These are phyloP conservation scores for Petrolisthes cinctipes DNA, from an alignment of 2,888 invertebrate genomes.

Conservation along the genomic window DNA sequence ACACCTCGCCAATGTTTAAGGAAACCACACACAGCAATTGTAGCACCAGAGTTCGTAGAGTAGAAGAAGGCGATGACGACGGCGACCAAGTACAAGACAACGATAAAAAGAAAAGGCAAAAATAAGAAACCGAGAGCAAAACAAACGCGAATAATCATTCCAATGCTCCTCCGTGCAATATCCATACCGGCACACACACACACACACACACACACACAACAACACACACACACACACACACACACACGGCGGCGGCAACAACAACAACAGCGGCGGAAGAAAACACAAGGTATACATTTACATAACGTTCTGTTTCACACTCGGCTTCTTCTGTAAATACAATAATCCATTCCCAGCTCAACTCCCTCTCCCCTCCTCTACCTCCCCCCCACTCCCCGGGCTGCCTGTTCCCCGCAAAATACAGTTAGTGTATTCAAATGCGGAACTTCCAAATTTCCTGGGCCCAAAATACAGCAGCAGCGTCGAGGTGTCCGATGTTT, in stretches of 20 bases:
- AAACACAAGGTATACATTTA: slow-evolving; percentile 39
- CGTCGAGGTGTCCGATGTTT: slow-evolving; percentile 10
- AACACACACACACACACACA: slow-evolving; percentile 29
- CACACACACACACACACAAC: slow-evolving; percentile 15
- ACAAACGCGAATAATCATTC: not conserved
- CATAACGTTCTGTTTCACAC: slow-evolving; percentile 33
- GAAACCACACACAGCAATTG: no score
- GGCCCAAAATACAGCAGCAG: slow-evolving; percentile 32
- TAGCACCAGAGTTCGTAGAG: no score
- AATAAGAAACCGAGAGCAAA: no score
- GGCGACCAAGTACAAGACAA: no score
- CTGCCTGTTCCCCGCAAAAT: slow-evolving; percentile 42
- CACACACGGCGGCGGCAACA: slow-evolving; percentile 2
- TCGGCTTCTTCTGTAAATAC: slow-evolving; percentile 39
- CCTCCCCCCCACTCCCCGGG: not conserved
- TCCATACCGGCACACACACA: not conserved
- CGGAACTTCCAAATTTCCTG: slow-evolving; percentile 44
- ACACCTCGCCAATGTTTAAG: no score
- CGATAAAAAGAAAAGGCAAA: no score
- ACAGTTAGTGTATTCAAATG: slow-evolving; percentile 51
- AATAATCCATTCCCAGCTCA: slow-evolving; percentile 39
- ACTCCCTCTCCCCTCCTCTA: not conserved
- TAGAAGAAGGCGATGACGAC: no score
- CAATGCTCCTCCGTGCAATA: not conserved
- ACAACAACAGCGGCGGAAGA: not conserved